A percentile compares a stretch with the other conserved stretches of the same genome.
Evolutionary conservation across 2,113 vertebrate species (phyloP).

Genomic region (Morone saxatilis): DNA sequence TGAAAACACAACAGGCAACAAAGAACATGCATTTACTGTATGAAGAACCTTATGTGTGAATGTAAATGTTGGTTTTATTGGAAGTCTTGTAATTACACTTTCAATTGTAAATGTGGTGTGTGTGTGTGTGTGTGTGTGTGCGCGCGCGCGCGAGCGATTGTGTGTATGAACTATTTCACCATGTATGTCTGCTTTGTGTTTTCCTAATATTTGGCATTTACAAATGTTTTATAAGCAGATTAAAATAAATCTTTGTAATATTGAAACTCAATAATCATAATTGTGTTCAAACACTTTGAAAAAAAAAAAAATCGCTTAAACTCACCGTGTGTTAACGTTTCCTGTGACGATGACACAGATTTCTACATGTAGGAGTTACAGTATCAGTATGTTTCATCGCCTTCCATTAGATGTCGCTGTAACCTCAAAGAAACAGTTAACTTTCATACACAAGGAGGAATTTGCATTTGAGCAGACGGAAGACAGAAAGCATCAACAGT

Average conservation of each 20-base stretch:
- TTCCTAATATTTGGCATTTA: conserved; percentile 48
- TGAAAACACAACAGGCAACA: conserved; percentile 6
- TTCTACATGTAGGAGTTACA: neutral
- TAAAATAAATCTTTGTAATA: conserved; percentile 64
- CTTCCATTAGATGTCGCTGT: conserved; percentile 63
- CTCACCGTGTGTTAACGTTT: neutral
- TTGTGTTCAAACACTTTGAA: neutral
- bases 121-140: neutral
- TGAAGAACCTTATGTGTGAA: conserved; percentile 20
- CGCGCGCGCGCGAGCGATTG: neutral
- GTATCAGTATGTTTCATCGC: neutral
- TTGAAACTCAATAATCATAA: neutral
- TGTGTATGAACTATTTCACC: neutral
- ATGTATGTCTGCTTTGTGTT: conserved; percentile 41
- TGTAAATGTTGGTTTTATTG: conserved; percentile 37
- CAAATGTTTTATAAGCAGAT: conserved; percentile 61
- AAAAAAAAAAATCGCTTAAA: neutral
- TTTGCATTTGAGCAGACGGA: conserved; percentile 38
- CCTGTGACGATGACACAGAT: neutral
- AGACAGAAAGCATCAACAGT: conserved; percentile 18
- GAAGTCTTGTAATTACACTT: conserved; percentile 42
- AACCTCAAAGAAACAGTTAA: neutral
- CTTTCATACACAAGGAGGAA: conserved; percentile 21
- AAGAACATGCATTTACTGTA: conserved; percentile 36
- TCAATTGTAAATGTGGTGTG: conserved; percentile 29